A percentile compares a stretch with the other conserved stretches of the same genome.
Conservation (phyloP, 2,888 invertebrate genomes). For the Tipula helvola region DNA sequence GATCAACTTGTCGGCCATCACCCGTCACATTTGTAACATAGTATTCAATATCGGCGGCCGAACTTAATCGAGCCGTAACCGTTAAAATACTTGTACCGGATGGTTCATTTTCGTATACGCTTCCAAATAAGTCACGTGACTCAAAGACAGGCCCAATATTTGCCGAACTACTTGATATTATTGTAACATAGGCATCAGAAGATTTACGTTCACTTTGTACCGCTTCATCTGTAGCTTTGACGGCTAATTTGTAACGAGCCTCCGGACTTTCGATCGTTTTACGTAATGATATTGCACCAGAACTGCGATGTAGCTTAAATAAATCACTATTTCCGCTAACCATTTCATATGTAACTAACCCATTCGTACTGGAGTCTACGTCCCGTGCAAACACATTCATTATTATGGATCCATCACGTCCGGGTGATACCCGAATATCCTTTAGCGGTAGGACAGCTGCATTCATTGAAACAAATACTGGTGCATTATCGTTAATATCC, state of each 20-base stretch:
- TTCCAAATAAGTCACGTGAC: conserved; percentile 56
- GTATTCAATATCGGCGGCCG: conserved; percentile 64
- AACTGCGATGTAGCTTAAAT: conserved; percentile 69
- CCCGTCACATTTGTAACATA: conserved; percentile 80
- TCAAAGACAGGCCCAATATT: conserved; percentile 43
- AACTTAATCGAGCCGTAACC: conserved; percentile 55
- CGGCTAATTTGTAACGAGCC: conserved; percentile 66
- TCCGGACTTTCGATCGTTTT: conserved; percentile 49
- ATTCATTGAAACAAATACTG: conserved; percentile 82
- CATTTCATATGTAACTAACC: conserved; percentile 81
- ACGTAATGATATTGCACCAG: conserved; percentile 57
- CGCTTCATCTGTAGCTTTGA: conserved; percentile 86
- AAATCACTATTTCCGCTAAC: conserved; percentile 64
- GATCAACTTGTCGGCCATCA: conserved; percentile 64
- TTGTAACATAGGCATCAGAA: conserved; percentile 74
- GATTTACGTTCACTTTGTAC: conserved; percentile 78
- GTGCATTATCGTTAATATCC: conserved; percentile 88
- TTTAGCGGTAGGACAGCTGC: conserved; percentile 65
- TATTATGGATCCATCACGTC: conserved; percentile 51
- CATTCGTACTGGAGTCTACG: conserved; percentile 83
- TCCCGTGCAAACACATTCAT: conserved; percentile 75
- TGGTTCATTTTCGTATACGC: conserved; percentile 80
- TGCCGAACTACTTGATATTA: conserved; percentile 50
- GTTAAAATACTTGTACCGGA: conserved; percentile 74
- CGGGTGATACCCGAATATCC: conserved; percentile 29